phyloP scores from a whole-genome alignment of 1,140 invertebrate genomes.

The Drosophila nannoptera region DNA sequence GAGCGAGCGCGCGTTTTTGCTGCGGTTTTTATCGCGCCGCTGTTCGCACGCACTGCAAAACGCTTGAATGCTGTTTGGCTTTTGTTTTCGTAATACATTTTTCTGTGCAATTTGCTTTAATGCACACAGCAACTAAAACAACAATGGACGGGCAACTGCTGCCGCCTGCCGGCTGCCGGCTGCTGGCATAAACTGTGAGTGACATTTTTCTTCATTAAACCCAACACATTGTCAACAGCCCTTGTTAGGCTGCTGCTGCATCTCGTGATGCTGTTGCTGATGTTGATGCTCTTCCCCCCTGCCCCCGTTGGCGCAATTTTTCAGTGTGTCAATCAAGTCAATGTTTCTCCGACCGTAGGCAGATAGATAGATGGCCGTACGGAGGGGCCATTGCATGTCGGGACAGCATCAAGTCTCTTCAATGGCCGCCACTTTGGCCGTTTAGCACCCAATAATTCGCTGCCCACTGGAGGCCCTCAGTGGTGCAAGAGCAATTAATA shows the following conservation, averaged over 20 bases:
- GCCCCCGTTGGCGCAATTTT: constrained; percentile 23
- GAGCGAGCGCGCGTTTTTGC: constrained; percentile 26
- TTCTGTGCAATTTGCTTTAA: constrained; percentile 48
- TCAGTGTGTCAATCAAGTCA: constrained; percentile 39
- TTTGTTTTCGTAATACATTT: constrained; percentile 28
- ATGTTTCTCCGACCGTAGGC: not conserved
- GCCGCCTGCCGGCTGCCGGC: constrained; percentile 32
- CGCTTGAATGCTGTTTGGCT: constrained; percentile 5
- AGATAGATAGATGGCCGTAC: not conserved
- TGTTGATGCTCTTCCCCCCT: not conserved
- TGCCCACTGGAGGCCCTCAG: constrained; percentile 33
- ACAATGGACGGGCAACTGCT: not conserved
- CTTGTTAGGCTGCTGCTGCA: constrained; percentile 21
- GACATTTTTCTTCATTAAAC: constrained; percentile 56
- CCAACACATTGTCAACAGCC: constrained; percentile 51
- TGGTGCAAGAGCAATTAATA: constrained; percentile 58
- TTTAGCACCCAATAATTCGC: constrained; percentile 63
- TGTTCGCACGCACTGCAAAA: constrained; percentile 41
- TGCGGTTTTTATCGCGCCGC: constrained; percentile 30
- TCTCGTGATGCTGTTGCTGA: constrained; percentile 9
- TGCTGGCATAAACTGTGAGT: constrained; percentile 42
- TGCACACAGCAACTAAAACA: constrained; percentile 34
- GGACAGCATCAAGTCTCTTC: constrained; percentile 40
- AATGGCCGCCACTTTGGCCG: constrained; percentile 57
- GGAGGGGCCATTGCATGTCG: constrained; percentile 46